Percentiles rank a stretch among this genome's conserved stretches.
Evolutionary conservation across 1,140 invertebrate genomes (phyloP).

Genomic region (Leptopilina clavipes): DNA sequence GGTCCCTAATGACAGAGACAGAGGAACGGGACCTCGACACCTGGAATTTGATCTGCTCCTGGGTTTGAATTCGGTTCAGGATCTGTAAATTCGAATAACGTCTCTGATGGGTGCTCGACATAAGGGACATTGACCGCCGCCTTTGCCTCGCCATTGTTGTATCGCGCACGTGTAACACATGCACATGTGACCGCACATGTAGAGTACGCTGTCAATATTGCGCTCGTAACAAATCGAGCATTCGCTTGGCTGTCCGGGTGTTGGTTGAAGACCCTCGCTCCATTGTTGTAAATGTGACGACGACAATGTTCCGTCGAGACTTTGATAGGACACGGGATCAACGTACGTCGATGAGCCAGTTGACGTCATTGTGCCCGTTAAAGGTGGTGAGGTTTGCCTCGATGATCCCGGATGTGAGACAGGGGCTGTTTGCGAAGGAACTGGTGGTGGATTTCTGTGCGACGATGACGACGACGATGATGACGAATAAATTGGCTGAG

Average conservation of each 20-base stretch:
- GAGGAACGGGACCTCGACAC: not conserved
- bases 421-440: constrained; percentile 41
- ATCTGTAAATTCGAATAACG: constrained; percentile 95
- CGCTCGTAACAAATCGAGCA: constrained; percentile 97
- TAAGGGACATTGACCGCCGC: constrained; percentile 93
- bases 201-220: constrained; percentile 93
- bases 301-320: constrained; percentile 63
- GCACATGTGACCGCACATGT: constrained; percentile 98
- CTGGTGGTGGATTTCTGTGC: constrained; percentile 45
- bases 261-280: constrained; percentile 69
- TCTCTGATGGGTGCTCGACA: constrained; percentile 94
- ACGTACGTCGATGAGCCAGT: constrained; percentile 77
- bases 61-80: constrained; percentile 76
- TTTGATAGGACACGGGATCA: constrained; percentile 70
- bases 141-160: constrained; percentile 92
- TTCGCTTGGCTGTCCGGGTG: constrained; percentile 77
- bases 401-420: constrained; percentile 47
- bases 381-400: constrained; percentile 48
- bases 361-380: constrained; percentile 69
- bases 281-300: constrained; percentile 70
- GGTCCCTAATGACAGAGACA: constrained; percentile 37
- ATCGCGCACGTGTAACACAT: constrained; percentile 98
- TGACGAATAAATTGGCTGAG: constrained; percentile 60
- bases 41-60: constrained; percentile 7
- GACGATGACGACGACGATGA: constrained; percentile 45